Evolutionary conservation across 2,113 vertebrate genomes (phyloP).

Genomic region (Cyprinodon brontotheroides): DNA sequence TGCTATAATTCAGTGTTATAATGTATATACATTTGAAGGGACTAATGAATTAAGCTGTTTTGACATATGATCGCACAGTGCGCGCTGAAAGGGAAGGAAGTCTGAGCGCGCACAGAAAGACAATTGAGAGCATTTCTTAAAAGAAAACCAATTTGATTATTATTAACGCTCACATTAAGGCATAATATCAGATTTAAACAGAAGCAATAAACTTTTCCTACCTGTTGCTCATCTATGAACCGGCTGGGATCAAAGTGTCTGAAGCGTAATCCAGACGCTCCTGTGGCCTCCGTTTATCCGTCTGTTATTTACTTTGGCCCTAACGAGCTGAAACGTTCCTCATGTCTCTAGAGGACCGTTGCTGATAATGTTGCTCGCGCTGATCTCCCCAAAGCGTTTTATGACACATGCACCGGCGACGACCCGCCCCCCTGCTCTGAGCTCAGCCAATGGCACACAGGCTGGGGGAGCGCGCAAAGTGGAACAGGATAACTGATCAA

Average conservation of each 20-base stretch:
- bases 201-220: slow-evolving; percentile 44
- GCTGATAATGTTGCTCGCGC: slow-evolving; percentile 64
- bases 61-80: slow-evolving; percentile 13
- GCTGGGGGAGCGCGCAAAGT: slow-evolving; percentile 8
- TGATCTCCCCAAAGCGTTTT: slow-evolving; percentile 71
- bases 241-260: slow-evolving; percentile 23
- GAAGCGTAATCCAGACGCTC: slow-evolving; percentile 63
- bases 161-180: not conserved
- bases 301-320: slow-evolving; percentile 14
- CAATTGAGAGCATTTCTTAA: not conserved
- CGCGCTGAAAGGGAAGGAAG: slow-evolving; percentile 34
- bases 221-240: slow-evolving; percentile 70
- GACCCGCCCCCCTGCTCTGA: slow-evolving; percentile 46
- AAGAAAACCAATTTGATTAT: not conserved
- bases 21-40: slow-evolving; percentile 10
- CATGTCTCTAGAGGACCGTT: slow-evolving; percentile 45
- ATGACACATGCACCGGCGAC: slow-evolving; percentile 59
- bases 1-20: slow-evolving; percentile 47
- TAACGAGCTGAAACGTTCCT: slow-evolving; percentile 11
- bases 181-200: not conserved
- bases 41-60: not conserved
- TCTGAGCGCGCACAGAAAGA: slow-evolving; percentile 15
- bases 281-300: slow-evolving; percentile 21
- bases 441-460: slow-evolving; percentile 47
- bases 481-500: not conserved